These are phyloP conservation scores for Orthonyx spaldingii DNA, from an alignment of 2,113 vertebrate species.

Conservation along the genomic window DNA sequence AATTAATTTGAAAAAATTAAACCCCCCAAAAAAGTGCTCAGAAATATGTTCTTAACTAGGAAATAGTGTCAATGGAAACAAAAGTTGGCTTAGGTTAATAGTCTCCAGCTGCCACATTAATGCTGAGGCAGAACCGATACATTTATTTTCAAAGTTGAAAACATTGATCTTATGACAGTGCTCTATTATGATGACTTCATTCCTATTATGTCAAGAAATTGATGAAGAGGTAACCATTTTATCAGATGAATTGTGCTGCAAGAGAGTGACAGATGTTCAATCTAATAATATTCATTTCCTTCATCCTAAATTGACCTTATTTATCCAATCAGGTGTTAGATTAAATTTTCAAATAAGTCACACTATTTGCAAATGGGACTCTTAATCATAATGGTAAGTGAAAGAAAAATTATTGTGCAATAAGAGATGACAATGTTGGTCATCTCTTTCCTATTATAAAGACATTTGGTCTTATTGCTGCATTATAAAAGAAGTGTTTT, in stretches of 20 bases:
- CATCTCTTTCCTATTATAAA: slow-evolving; percentile 48
- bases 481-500: slow-evolving; percentile 35
- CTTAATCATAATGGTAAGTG: not conserved
- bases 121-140: slow-evolving; percentile 61
- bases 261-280: slow-evolving; percentile 13
- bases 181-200: slow-evolving; percentile 49
- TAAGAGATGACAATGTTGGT: not conserved
- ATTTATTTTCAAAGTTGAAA: slow-evolving; percentile 66
- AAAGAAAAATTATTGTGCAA: not conserved
- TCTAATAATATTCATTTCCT: not conserved
- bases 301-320: not conserved
- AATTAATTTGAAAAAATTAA: not conserved
- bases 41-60: slow-evolving; percentile 8
- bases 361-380: not conserved
- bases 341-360: slow-evolving; percentile 8
- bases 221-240: slow-evolving; percentile 30
- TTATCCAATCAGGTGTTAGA: slow-evolving; percentile 1
- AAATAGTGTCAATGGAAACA: slow-evolving; percentile 54
- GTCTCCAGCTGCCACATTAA: slow-evolving; percentile 65
- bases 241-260: not conserved
- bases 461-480: slow-evolving; percentile 31
- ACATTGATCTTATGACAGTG: slow-evolving; percentile 48
- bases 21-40: not conserved
- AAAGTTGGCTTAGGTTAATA: slow-evolving; percentile 63
- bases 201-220: slow-evolving; percentile 44